A percentile compares a stretch with the other conserved stretches of the same genome.
Conservation (phyloP, 1,140 invertebrate genomes). For the Leucophenga varia region DNA sequence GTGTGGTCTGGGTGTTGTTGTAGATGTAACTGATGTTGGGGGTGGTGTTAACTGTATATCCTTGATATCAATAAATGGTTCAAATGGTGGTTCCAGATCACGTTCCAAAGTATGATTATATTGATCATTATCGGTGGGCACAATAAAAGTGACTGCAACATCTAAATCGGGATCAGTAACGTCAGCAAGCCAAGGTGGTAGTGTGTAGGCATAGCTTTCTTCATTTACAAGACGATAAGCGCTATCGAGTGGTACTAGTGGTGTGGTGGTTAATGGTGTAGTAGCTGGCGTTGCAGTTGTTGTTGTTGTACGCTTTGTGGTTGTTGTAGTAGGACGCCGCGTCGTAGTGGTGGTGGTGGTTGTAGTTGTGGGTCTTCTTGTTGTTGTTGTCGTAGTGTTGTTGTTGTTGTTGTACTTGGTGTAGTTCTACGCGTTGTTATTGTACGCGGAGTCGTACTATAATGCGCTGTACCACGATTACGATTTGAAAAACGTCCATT, state of each 20-base stretch:
- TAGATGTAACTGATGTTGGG: not conserved
- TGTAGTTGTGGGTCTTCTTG: conserved; percentile 10
- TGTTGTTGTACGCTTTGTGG: conserved; percentile 12
- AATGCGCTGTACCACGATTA: conserved; percentile 33
- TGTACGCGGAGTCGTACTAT: conserved; percentile 40
- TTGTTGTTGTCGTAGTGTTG: conserved; percentile 16
- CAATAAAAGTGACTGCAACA: conserved; percentile 46
- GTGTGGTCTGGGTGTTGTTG: conserved; percentile 8
- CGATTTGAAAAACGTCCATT: conserved; percentile 25
- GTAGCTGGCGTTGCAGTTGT: conserved; percentile 5
- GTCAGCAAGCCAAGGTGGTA: conserved; percentile 44
- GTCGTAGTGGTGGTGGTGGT: conserved; percentile 20
- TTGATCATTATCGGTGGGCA: conserved; percentile 43
- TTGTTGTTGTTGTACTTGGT: conserved; percentile 15
- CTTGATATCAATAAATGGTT: conserved; percentile 42
- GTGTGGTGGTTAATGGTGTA: conserved; percentile 23
- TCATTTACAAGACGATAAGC: conserved; percentile 30
- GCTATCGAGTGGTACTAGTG: conserved; percentile 28
- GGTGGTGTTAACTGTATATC: conserved; percentile 42
- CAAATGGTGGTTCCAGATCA: conserved; percentile 42
- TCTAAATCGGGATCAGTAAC: conserved; percentile 50
- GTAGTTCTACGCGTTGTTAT: not conserved
- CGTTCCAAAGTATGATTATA: conserved; percentile 40
- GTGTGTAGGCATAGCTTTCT: conserved; percentile 38
- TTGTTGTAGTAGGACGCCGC: conserved; percentile 14